These are phyloP conservation scores for Argentina silus DNA, from an alignment of 2,797 vertebrate genomes.

Conservation along the genomic window DNA sequence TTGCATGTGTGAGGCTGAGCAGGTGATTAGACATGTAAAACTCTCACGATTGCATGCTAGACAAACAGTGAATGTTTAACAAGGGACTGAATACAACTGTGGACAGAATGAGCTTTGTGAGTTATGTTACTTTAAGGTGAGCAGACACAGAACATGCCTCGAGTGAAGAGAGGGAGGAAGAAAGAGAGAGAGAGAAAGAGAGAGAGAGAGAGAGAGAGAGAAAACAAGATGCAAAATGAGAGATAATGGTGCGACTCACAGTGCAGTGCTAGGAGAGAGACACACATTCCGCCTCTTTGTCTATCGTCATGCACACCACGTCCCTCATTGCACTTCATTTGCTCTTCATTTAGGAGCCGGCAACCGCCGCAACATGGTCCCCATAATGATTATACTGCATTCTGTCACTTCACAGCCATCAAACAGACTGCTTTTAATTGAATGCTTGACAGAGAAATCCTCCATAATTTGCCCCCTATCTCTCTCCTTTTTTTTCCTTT, in stretches of 20 bases:
- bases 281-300: background rate
- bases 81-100: conserved; percentile 14
- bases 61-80: too few species aligned
- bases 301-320: background rate
- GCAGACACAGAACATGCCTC: conserved; percentile 26
- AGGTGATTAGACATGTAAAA: background rate
- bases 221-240: background rate
- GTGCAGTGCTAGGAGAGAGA: background rate
- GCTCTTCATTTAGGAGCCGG: conserved; percentile 20
- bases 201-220: background rate
- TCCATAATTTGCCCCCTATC: conserved; percentile 13
- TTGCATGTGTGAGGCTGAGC: background rate
- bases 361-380: conserved; percentile 2
- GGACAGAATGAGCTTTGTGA: background rate
- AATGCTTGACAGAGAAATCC: conserved; percentile 44
- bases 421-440: conserved; percentile 29
- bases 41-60: too few species aligned
- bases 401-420: conserved; percentile 26
- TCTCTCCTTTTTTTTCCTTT: background rate
- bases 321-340: conserved; percentile 16
- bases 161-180: background rate
- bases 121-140: conserved; percentile 7
- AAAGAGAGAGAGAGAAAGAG: background rate
- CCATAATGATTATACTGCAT: conserved; percentile 21
- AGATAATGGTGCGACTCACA: background rate